Evolutionary conservation across 2,797 vertebrate genomes (phyloP), one percentile per base, ranked within the genome.

Genomic region (Labeo calbasu): DNA sequence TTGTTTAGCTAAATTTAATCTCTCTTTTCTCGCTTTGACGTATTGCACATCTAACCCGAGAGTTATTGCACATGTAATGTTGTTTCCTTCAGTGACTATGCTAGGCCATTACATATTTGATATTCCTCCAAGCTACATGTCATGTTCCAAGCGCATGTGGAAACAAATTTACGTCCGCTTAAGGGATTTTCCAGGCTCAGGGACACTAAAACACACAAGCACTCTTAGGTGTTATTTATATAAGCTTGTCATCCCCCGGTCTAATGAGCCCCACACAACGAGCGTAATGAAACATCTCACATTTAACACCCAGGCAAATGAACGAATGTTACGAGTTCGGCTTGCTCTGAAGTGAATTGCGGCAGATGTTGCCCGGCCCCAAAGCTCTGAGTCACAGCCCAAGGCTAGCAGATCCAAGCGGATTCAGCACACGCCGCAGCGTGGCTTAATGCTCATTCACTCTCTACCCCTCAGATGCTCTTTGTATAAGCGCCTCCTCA

Each of bases 291-390:
- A 94, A 93, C 90, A 89, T 88, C 91, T 93, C 91, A 88, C 91
- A 91, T 94, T 94, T 91, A 94, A 92, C 93, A 92, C 84, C 81
- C 89, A 86, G 25, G 90, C 90, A 93, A 94, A 94, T 91, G 90
- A 93, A 87, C 89, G 92, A 71, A 81, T 43, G 89, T 91, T 88
- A 57, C 91, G 89, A 91, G 89, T 90, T 88, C 88, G 90, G 85
- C 81, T 89, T 86, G 91, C 72, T 85, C 92, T 89, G 87, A 89
- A 92, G 88, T 88, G 86, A 91, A 91, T 92, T 91, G 88, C 90
- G 90, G 92, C 93, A 95, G 92, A 94, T 93, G 92, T 89, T 94
- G 82, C 63, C 81, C 3, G 68, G 90, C 90, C 87, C 88, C 90
- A 91, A 91, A 90, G 90, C 88, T 88, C 88, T 14, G 81, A 75